Conservation (phyloP, 2,797 vertebrate species). For the Notamacropus eugenii region DNA sequence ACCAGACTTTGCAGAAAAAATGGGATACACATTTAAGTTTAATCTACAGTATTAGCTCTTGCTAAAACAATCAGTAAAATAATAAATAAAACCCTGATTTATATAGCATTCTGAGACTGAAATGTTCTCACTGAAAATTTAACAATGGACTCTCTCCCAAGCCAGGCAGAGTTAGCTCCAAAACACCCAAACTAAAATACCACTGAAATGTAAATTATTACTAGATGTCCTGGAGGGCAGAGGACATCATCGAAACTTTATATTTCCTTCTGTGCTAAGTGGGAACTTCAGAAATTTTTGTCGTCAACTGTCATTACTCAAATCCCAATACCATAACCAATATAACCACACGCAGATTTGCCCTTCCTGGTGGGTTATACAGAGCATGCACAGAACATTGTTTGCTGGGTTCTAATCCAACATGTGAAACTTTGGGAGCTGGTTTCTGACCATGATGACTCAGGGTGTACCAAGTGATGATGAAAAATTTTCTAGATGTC, state of each 20-base stretch:
- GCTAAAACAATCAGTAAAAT: background rate
- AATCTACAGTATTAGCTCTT: background rate
- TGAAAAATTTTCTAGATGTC: background rate
- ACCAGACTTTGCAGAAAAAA: background rate
- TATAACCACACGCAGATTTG: background rate
- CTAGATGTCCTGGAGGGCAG: background rate
- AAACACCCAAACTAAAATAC: background rate
- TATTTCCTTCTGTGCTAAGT: background rate
- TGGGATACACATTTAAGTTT: background rate
- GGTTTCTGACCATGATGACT: background rate
- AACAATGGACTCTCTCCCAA: background rate
- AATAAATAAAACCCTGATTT: background rate
- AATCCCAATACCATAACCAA: background rate
- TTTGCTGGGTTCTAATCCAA: background rate
- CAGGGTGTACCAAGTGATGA: background rate
- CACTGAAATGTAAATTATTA: background rate
- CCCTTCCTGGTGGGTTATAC: background rate
- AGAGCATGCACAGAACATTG: background rate
- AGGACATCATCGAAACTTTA: background rate
- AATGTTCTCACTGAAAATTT: background rate
- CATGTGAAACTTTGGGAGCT: background rate
- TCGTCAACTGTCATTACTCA: background rate
- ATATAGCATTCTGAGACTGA: background rate
- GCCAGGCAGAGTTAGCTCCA: background rate
- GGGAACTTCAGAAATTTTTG: background rate